These are phyloP conservation scores for Tribolium castaneum DNA, from an alignment of 1,140 invertebrate species.

Conservation along the genomic window DNA sequence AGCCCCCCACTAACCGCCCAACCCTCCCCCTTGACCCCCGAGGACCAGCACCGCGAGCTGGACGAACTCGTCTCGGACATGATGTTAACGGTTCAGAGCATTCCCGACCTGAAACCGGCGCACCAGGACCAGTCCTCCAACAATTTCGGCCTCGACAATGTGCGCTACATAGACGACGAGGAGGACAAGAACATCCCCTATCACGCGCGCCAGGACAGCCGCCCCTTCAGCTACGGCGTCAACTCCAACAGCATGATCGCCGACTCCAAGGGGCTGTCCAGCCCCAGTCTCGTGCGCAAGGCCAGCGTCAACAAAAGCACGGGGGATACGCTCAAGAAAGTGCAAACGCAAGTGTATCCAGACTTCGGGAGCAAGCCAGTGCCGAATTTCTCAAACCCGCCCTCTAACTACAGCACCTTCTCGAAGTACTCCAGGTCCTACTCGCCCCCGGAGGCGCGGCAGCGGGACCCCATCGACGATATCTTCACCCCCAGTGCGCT, in stretches of 20 bases:
- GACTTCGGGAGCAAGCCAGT: slow-evolving; percentile 50
- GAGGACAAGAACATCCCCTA: slow-evolving; percentile 79
- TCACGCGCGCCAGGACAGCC: slow-evolving; percentile 82
- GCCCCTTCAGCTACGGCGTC: slow-evolving; percentile 84
- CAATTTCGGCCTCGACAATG: slow-evolving; percentile 59
- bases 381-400: slow-evolving; percentile 55
- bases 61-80: slow-evolving; percentile 83
- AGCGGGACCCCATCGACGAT: slow-evolving; percentile 60
- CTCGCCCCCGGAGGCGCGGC: slow-evolving; percentile 10
- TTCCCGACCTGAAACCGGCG: slow-evolving; percentile 70
- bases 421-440: slow-evolving; percentile 48
- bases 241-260: slow-evolving; percentile 67
- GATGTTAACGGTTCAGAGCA: slow-evolving; percentile 83
- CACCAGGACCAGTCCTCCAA: slow-evolving; percentile 60
- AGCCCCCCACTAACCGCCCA: slow-evolving; percentile 62
- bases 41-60: slow-evolving; percentile 70
- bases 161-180: slow-evolving; percentile 63
- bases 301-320: slow-evolving; percentile 66
- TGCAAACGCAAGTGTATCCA: slow-evolving; percentile 61
- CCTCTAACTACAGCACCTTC: slow-evolving; percentile 51
- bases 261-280: slow-evolving; percentile 73
- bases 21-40: slow-evolving; percentile 62
- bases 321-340: slow-evolving; percentile 59
- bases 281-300: slow-evolving; percentile 79
- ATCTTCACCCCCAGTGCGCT: slow-evolving; percentile 60